Base-by-base conservation (phyloP, 2,888 invertebrate species). In the Andrena hattorfiana region DNA sequence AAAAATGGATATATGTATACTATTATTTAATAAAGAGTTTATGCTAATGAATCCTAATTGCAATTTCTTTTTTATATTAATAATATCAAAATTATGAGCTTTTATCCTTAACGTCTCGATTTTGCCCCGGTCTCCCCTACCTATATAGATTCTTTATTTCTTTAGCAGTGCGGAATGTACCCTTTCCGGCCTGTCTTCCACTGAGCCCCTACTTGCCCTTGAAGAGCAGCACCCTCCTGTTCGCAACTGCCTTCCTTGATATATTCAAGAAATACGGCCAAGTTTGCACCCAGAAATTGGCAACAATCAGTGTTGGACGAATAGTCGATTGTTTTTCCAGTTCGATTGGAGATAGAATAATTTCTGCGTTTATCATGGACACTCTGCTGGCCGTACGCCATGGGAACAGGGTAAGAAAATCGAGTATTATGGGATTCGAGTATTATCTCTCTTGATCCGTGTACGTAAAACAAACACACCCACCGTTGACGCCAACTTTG, bases 381-480 rank as follows among this genome's bases (percentile, higher is more conserved):
- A 67, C n/a, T 20, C n/a, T 6, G 28, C 48, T 64, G 64, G 30
- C 13, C 4, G 7, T 0, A 26, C 10, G 28, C 56, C 83, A 83
- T 77, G 79, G 74, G 80, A 77, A 75, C 59, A 20, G 49, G 20
- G 62, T 62, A 35, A 26, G 60, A 32, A 42, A 35, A 70, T 85
- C 87, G 87, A 87, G 84, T 85, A 87, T 83, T 83, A 84, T 86
- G 85, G 86, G 89, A 88, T 87, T 86, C 85, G 80, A 67, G 85
- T 90, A 89, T 91, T 92, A 85, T 92, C 93, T 92, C 78, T 85
- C 90, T 90, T 91, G 91, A 93, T 90, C 92, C 87, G 81, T 72
- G 84, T 90, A 92, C 91, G 91, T 92, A 90, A 92, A 92, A 92
- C 91, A 92, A 92, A 91, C 91, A 91, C 92, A 83, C 91, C 88